Evolutionary conservation across 1,140 invertebrate species (phyloP).

Genomic region (Caenorhabditis latens): DNA sequence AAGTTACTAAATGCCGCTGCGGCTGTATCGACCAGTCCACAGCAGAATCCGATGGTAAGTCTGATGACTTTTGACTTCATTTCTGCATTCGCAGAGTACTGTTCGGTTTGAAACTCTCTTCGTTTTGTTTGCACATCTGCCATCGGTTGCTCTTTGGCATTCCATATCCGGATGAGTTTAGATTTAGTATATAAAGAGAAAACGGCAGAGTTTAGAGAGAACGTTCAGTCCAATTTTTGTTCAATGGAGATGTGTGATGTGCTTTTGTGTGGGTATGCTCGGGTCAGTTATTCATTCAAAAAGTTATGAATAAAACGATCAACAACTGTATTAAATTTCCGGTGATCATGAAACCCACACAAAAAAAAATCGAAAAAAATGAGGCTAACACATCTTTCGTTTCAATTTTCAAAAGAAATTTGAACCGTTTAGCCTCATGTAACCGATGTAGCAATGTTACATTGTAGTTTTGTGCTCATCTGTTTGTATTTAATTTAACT

Average conservation of each 20-base stretch:
- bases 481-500: slow-evolving; percentile 16
- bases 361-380: background rate
- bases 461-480: slow-evolving; percentile 20
- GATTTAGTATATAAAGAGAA: slow-evolving; percentile 6
- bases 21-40: slow-evolving; percentile 12
- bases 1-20: background rate
- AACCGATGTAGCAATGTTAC: background rate
- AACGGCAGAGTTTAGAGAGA: background rate
- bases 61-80: slow-evolving; percentile 12
- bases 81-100: background rate
- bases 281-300: too few relatives aligned
- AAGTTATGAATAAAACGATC: too few relatives aligned
- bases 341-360: too few relatives aligned
- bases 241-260: background rate
- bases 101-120: background rate
- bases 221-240: slow-evolving; percentile 8
- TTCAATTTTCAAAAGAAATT: too few relatives aligned
- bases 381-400: background rate
- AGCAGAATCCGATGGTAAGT: slow-evolving; percentile 31
- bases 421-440: background rate
- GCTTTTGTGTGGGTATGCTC: background rate
- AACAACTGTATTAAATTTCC: too few relatives aligned
- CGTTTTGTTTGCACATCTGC: background rate
- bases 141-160: background rate
- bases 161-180: background rate